Percentiles rank a stretch among this genome's conserved stretches.
These are phyloP conservation scores for Pelmatolapia mariae DNA, from an alignment of 2,113 vertebrate genomes.

Conservation along the genomic window DNA sequence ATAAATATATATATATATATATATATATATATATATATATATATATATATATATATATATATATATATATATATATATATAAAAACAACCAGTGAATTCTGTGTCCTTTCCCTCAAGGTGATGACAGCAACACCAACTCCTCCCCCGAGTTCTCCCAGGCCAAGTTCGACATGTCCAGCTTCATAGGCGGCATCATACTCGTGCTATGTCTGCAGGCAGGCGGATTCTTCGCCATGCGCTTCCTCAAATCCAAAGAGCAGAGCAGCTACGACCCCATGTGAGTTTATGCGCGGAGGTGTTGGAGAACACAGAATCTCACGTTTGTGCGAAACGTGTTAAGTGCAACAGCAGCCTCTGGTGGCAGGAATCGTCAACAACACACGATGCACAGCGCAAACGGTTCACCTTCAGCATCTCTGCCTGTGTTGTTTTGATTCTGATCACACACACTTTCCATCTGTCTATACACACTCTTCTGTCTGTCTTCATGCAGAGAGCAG, in stretches of 20 bases:
- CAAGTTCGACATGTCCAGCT: conserved; percentile 87
- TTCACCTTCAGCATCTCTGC: background rate
- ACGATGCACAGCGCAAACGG: background rate
- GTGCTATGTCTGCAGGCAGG: conserved; percentile 83
- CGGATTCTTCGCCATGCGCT: conserved; percentile 82
- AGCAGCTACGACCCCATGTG: conserved; percentile 92
- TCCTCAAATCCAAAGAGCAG: conserved; percentile 87
- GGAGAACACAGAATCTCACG: background rate
- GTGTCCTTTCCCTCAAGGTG: conserved; percentile 16
- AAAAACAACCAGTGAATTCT: background rate
- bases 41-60: background rate
- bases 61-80: background rate
- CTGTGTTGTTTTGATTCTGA: background rate
- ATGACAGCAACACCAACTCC: background rate
- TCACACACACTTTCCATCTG: background rate
- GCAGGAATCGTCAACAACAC: background rate
- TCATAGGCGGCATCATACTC: conserved; percentile 86
- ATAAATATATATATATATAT: background rate
- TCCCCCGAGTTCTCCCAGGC: conserved; percentile 71
- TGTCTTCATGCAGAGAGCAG: conserved; percentile 59
- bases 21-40: background rate
- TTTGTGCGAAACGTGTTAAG: background rate
- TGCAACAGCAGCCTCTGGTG: conserved; percentile 47
- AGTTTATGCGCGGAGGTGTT: conserved; percentile 56
- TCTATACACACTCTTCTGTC: background rate